Base-by-base conservation (phyloP, 2,113 vertebrate species). In the Todiramphus chloris region DNA sequence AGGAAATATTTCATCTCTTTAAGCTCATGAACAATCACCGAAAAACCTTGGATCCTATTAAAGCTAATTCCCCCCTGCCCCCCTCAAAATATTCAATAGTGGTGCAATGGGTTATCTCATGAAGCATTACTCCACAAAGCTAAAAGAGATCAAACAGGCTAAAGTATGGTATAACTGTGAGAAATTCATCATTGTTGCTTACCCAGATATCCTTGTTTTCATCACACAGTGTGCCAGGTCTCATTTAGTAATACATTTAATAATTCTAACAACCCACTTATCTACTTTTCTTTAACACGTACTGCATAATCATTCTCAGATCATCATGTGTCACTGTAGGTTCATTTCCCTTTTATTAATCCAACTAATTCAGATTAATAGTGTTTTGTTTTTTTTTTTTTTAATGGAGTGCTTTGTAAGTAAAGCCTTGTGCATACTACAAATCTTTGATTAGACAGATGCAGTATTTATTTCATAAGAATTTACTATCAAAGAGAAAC, bases 1-100 rank as follows among this genome's bases (percentile, higher is more conserved):
- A 95, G 89, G 83, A 98, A 97, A 95, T 98, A 97, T 97, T 98
- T 98, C 90, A 97, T 93, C 94, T 96, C 75, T 95, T 92, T 94
- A 97, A 97, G 92, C 93, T 91, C 85, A 87, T 94, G 95, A 97
- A 92, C 94, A 90, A 93, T 91, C 91, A 90, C 41, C 91, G 96
- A 43, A 93, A 96, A 88, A 73, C 77, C 91, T 88, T 94, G 60
- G 90, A 87, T 97, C 82, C 66, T 87, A 83, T 87, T 92, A 94
- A 78, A 56, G 19, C 16, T 46, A 63, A 11, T 59, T 23, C 5
- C 33, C 7, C 8, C 14, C 8, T 60, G 4, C 46, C 13, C 50
- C 24, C 50, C 50, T 51, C 50, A 51, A 77, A 86, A 77, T 86
- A 80, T 69, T 48, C 84, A 83, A 19, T 95, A 95, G 93, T 77